Conservation (phyloP, 23 tunicate species). For the Halocynthia roretzi region DNA sequence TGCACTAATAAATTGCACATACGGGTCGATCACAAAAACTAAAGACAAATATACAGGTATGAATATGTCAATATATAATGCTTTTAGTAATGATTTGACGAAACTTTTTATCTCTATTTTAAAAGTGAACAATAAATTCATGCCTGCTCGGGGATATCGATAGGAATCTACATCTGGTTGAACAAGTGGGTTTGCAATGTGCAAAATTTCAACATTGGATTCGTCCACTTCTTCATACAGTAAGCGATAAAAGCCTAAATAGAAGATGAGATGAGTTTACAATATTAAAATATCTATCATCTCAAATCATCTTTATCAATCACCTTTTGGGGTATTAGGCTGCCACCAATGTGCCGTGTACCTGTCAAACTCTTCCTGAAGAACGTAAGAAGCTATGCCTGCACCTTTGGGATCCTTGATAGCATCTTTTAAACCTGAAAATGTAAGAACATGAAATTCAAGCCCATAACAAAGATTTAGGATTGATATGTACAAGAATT, state of each 20-base stretch:
- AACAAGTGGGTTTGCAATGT: constrained; percentile 63
- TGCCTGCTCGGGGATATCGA: constrained; percentile 84
- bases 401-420: constrained; percentile 44
- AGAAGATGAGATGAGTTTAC: not conserved
- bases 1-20: too few relatives aligned
- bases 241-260: constrained; percentile 65
- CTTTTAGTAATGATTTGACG: too few relatives aligned
- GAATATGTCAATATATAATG: too few relatives aligned
- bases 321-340: constrained; percentile 58
- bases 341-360: constrained; percentile 99
- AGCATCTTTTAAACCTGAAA: constrained; percentile 4
- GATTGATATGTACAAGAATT: too few relatives aligned
- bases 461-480: too few relatives aligned
- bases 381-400: constrained; percentile 75
- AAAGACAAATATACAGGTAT: too few relatives aligned
- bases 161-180: constrained; percentile 53
- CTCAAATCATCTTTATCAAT: not conserved
- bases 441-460: not conserved
- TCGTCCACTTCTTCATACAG: constrained; percentile 91
- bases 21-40: too few relatives aligned
- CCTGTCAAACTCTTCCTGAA: constrained; percentile 97
- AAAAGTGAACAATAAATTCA: not conserved
- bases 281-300: not conserved
- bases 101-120: too few relatives aligned
- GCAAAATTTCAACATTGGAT: constrained; percentile 54